phyloP scores from a whole-genome alignment of 2,888 invertebrate species.

The Panorpa germanica region DNA sequence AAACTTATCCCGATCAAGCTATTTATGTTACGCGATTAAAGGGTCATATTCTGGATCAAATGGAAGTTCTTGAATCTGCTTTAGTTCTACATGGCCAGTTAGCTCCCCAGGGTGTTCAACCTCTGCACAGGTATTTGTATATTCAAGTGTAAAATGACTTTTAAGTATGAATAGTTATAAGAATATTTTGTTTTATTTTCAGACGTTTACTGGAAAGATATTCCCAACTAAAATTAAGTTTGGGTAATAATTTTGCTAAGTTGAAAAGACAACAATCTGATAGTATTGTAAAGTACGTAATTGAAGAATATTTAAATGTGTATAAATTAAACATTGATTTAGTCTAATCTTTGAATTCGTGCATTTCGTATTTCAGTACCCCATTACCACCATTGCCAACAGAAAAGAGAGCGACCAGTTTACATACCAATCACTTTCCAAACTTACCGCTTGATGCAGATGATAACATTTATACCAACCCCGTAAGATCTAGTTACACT shows the following conservation, averaged over 20 bases:
- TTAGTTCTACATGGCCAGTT: slow-evolving; percentile 67
- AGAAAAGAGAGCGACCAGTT: slow-evolving; percentile 33
- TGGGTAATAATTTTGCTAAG: slow-evolving; percentile 41
- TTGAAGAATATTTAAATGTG: slow-evolving; percentile 2
- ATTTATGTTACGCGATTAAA: slow-evolving; percentile 39
- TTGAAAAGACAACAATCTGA: slow-evolving; percentile 50
- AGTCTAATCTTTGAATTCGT: background rate
- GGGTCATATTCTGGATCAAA: slow-evolving; percentile 53
- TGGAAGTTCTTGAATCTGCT: slow-evolving; percentile 65
- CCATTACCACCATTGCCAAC: slow-evolving; percentile 65
- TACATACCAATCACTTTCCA: slow-evolving; percentile 28
- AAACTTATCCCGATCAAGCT: slow-evolving; percentile 20
- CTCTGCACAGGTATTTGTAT: slow-evolving; percentile 43
- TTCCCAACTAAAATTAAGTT: slow-evolving; percentile 60
- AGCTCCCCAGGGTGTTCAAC: slow-evolving; percentile 77
- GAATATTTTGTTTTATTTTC: slow-evolving; percentile 12
- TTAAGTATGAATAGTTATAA: background rate
- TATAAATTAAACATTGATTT: slow-evolving; percentile 8
- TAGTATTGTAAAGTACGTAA: slow-evolving; percentile 63
- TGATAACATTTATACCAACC: slow-evolving; percentile 57
- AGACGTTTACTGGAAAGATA: slow-evolving; percentile 76
- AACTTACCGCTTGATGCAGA: slow-evolving; percentile 35
- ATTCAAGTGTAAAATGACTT: background rate
- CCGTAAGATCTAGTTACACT: slow-evolving; percentile 25
- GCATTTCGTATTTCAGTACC: slow-evolving; percentile 34